Evolutionary conservation across 2,888 invertebrate genomes (phyloP).

Genomic region (Bellardia bayeri): DNA sequence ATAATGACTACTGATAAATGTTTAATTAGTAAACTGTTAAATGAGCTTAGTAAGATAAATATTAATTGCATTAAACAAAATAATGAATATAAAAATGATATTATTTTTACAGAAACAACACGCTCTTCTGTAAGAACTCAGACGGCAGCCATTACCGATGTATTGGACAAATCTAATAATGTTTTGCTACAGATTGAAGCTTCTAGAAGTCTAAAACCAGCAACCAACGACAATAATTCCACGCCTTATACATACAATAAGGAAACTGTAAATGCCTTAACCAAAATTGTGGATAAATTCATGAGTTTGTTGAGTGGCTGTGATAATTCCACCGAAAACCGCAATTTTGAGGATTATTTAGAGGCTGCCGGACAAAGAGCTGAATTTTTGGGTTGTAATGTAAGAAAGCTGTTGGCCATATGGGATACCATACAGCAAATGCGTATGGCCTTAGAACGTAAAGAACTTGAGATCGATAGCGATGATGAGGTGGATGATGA

Average conservation of each 20-base stretch:
- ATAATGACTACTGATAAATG: conserved; percentile 57
- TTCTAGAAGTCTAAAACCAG: conserved; percentile 66
- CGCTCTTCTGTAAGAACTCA: conserved; percentile 76
- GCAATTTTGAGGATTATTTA: conserved; percentile 74
- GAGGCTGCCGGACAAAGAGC: conserved; percentile 75
- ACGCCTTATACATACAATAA: conserved; percentile 75
- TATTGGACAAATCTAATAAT: conserved; percentile 81
- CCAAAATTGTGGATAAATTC: conserved; percentile 77
- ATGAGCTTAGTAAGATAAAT: conserved; percentile 77
- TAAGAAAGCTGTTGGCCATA: conserved; percentile 80
- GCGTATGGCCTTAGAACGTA: conserved; percentile 44
- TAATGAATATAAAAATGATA: not conserved
- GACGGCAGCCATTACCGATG: conserved; percentile 77
- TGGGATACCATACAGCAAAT: conserved; percentile 77
- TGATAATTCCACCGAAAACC: conserved; percentile 47
- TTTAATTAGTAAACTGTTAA: conserved; percentile 77
- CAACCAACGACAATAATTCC: conserved; percentile 28
- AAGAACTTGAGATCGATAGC: conserved; percentile 53
- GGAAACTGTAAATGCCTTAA: conserved; percentile 76
- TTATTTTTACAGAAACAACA: conserved; percentile 69
- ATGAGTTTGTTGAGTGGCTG: conserved; percentile 73
- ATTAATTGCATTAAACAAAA: not conserved
- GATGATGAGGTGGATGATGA: conserved; percentile 41
- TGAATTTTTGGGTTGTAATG: conserved; percentile 78
- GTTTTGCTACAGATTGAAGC: conserved; percentile 80